These are phyloP conservation scores for Saccopteryx bilineata DNA, from an alignment of 2,113 vertebrate genomes.

Conservation along the genomic window DNA sequence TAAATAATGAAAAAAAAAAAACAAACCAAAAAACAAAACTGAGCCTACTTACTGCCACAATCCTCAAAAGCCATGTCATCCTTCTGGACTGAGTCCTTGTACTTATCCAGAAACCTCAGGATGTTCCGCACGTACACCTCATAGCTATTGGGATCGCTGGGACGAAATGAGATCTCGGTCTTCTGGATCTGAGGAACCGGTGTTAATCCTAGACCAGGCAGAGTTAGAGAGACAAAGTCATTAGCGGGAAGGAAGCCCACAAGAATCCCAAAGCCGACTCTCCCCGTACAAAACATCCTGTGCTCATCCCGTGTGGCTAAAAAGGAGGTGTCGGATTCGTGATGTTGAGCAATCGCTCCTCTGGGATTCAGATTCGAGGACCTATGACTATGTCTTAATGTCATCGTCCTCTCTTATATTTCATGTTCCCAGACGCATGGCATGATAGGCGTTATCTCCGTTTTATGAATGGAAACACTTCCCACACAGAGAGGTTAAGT, in stretches of 20 bases:
- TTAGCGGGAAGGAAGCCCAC: background rate
- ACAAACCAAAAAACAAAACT: no score
- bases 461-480: slow-evolving; percentile 7
- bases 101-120: slow-evolving; percentile 85
- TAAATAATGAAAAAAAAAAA: no score
- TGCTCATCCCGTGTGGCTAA: background rate
- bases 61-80: slow-evolving; percentile 87
- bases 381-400: background rate
- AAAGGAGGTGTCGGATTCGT: background rate
- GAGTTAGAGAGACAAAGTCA: background rate
- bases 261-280: background rate
- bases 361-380: background rate
- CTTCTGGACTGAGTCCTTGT: slow-evolving; percentile 79
- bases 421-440: background rate
- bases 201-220: slow-evolving; percentile 86
- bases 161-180: slow-evolving; percentile 92
- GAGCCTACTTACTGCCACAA: slow-evolving; percentile 90
- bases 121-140: slow-evolving; percentile 84
- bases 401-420: background rate
- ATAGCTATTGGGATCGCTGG: slow-evolving; percentile 70
- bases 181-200: slow-evolving; percentile 89
- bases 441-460: background rate
- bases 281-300: background rate
- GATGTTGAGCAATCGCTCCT: background rate
- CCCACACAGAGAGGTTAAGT: background rate